Evolutionary conservation across 2,113 vertebrate species (phyloP).

Genomic region (Alligator sinensis): DNA sequence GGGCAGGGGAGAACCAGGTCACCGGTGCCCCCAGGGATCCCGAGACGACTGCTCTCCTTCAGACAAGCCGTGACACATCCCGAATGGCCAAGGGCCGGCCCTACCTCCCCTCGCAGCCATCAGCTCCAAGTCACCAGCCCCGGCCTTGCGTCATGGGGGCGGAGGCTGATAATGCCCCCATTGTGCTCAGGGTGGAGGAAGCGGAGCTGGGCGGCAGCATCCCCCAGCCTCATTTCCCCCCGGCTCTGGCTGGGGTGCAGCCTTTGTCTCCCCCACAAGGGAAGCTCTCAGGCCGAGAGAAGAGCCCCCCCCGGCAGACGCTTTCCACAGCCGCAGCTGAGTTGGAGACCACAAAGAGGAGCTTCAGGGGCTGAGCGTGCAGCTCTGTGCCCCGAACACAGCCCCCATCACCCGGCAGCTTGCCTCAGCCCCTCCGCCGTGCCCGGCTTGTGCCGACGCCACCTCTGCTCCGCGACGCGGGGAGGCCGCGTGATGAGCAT

Average conservation of each 20-base stretch:
- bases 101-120: background rate
- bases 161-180: background rate
- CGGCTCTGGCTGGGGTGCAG: background rate
- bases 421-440: background rate
- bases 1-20: no score
- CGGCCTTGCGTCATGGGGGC: fast-evolving
- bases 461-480: background rate
- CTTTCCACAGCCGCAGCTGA: background rate
- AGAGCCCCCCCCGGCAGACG: background rate
- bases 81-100: background rate
- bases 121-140: no score
- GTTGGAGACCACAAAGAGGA: background rate
- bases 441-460: background rate
- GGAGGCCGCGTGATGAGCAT: background rate
- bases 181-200: conserved; percentile 11
- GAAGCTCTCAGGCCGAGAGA: background rate
- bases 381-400: background rate
- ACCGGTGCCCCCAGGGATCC: no score
- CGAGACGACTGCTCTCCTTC: no score
- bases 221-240: background rate
- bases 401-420: background rate
- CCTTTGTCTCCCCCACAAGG: background rate
- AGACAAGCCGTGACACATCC: no score
- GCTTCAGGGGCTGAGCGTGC: background rate
- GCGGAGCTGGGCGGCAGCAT: background rate